A percentile compares a stretch with the other conserved stretches of the same genome.
Evolutionary conservation across 2,797 vertebrate species (phyloP).

Genomic region (Australoheros facetus): DNA sequence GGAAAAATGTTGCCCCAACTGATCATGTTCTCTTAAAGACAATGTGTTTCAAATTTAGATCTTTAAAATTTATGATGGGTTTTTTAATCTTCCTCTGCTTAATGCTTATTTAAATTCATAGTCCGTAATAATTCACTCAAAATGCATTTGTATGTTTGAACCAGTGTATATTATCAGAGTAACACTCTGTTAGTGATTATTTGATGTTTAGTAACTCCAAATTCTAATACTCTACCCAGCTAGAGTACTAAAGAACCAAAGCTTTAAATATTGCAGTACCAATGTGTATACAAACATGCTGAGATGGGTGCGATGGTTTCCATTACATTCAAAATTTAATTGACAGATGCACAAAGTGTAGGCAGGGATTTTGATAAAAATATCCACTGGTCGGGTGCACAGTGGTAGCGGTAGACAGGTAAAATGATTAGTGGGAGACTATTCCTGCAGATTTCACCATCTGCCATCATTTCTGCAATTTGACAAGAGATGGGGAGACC

Average conservation of each 20-base stretch:
- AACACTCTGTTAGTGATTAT: neutral
- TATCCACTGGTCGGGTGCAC: constrained; percentile 15
- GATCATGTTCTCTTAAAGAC: neutral
- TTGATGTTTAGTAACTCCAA: neutral
- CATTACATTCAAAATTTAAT: constrained; percentile 18
- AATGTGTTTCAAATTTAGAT: neutral
- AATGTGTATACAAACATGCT: neutral
- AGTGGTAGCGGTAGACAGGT: constrained; percentile 17
- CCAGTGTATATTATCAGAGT: neutral
- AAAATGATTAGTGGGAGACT: constrained; percentile 19
- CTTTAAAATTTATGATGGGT: no score
- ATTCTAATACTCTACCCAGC: neutral
- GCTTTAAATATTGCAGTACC: neutral
- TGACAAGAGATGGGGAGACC: constrained; percentile 36
- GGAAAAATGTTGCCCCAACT: neutral
- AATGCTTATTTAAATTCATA: neutral
- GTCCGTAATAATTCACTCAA: neutral
- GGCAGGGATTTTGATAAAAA: constrained; percentile 16
- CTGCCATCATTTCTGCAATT: constrained; percentile 40
- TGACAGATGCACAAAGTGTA: constrained; percentile 22
- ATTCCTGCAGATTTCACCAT: constrained; percentile 48
- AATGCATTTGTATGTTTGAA: neutral
- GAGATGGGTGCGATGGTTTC: neutral
- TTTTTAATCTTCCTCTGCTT: neutral
- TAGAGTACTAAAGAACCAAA: neutral